phyloP scores from a whole-genome alignment of 2,797 vertebrate genomes.

The Anguilla megastoma region DNA sequence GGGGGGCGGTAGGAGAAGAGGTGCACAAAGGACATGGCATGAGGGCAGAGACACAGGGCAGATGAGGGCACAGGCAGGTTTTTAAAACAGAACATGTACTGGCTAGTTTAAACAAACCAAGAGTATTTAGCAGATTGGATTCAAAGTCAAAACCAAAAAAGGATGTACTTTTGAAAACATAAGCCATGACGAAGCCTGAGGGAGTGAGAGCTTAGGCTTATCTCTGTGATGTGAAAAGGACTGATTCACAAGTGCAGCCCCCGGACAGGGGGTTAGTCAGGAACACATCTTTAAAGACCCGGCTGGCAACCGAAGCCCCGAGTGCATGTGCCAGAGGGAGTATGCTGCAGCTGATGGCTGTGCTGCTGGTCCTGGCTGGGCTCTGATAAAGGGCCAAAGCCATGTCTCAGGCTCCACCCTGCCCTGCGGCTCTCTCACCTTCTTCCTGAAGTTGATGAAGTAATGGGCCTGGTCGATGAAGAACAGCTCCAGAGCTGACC shows the following conservation, averaged over 20 bases:
- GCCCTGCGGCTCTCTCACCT: slow-evolving; percentile 59
- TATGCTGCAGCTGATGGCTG: background rate
- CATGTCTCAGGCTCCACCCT: background rate
- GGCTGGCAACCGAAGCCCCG: background rate
- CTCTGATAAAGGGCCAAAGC: background rate
- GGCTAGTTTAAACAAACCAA: background rate
- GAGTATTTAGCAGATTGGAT: background rate
- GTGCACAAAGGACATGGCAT: background rate
- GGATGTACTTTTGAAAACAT: background rate
- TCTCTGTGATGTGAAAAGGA: background rate
- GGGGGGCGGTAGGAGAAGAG: background rate
- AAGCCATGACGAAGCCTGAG: background rate
- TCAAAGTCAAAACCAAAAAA: background rate
- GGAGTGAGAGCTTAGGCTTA: background rate
- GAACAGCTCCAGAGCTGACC: slow-evolving; percentile 94
- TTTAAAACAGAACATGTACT: background rate
- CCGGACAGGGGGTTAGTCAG: background rate
- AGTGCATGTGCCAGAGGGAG: background rate
- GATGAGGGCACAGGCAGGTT: background rate
- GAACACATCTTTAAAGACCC: background rate
- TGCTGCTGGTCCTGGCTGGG: background rate
- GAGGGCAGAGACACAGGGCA: background rate
- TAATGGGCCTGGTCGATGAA: slow-evolving; percentile 97
- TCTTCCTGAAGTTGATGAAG: slow-evolving; percentile 95
- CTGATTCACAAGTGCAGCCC: background rate